These are phyloP conservation scores for Rafetus swinhoei DNA, from an alignment of 2,113 vertebrate genomes.

Conservation along the genomic window DNA sequence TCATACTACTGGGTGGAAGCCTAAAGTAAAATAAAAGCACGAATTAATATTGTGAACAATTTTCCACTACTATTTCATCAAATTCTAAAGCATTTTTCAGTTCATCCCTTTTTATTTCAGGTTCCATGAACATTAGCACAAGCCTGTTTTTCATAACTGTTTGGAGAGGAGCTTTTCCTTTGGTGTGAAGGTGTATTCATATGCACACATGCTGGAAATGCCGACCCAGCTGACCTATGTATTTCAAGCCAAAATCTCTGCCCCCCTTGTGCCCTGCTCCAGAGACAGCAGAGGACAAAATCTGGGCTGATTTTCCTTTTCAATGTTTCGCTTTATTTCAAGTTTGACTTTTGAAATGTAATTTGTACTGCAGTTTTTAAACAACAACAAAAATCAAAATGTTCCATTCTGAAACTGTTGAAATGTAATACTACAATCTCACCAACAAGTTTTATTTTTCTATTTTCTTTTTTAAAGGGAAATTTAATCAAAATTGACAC, in stretches of 20 bases:
- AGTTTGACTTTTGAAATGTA: no score
- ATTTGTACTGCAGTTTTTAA: no score
- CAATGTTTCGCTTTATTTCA: not conserved
- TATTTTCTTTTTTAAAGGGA: not conserved
- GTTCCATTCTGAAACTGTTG: not conserved
- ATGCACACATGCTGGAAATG: rapidly evolving
- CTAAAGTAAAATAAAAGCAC: not conserved
- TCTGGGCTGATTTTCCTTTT: rapidly evolving
- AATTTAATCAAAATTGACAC: not conserved
- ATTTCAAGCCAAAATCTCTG: rapidly evolving
- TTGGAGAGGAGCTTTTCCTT: not conserved
- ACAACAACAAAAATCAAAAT: slow-evolving; percentile 3
- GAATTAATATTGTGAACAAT: not conserved
- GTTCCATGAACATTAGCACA: not conserved
- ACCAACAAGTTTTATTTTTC: not conserved
- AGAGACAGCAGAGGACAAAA: not conserved
- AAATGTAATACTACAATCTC: not conserved
- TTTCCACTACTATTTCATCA: not conserved
- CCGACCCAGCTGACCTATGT: not conserved
- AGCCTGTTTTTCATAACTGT: not conserved
- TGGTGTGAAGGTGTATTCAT: not conserved
- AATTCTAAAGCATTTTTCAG: slow-evolving; percentile 9
- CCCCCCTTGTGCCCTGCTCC: not conserved
- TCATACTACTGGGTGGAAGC: not conserved
- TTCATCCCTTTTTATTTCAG: not conserved